Percentiles rank a stretch among this genome's conserved stretches.
Evolutionary conservation across 2,888 invertebrate species (phyloP).

Genomic region (Nudaria mundana): DNA sequence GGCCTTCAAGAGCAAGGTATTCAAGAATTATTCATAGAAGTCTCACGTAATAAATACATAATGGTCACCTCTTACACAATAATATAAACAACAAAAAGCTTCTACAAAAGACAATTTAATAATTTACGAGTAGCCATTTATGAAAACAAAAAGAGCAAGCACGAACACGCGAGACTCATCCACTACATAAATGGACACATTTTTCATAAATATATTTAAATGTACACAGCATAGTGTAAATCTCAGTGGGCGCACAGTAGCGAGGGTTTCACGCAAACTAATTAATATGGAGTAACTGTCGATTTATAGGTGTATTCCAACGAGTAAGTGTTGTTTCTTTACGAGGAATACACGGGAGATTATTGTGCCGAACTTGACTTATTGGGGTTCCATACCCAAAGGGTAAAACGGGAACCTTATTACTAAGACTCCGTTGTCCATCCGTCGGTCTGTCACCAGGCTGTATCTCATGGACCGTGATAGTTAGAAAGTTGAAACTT

Average conservation of each 20-base stretch:
- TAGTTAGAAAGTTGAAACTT: no score
- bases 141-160: conserved; percentile 29
- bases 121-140: conserved; percentile 20
- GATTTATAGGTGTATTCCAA: conserved; percentile 56
- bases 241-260: conserved; percentile 58
- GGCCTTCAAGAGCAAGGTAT: no score
- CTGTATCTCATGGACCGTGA: no score
- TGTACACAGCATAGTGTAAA: conserved; percentile 54
- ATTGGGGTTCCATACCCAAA: no score
- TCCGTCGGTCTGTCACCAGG: no score
- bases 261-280: conserved; percentile 64
- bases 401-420: no score
- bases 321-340: conserved; percentile 37
- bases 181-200: conserved; percentile 44
- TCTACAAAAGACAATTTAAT: conserved; percentile 1
- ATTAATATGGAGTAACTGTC: conserved; percentile 71
- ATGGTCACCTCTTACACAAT: background rate
- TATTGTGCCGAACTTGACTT: background rate
- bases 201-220: conserved; percentile 67
- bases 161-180: conserved; percentile 38
- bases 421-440: no score
- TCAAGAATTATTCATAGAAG: no score
- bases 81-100: background rate
- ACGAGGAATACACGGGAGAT: conserved; percentile 10
- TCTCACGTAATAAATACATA: no score